Conservation (phyloP, 2,113 vertebrate genomes). For the Rhizomys pruinosus region DNA sequence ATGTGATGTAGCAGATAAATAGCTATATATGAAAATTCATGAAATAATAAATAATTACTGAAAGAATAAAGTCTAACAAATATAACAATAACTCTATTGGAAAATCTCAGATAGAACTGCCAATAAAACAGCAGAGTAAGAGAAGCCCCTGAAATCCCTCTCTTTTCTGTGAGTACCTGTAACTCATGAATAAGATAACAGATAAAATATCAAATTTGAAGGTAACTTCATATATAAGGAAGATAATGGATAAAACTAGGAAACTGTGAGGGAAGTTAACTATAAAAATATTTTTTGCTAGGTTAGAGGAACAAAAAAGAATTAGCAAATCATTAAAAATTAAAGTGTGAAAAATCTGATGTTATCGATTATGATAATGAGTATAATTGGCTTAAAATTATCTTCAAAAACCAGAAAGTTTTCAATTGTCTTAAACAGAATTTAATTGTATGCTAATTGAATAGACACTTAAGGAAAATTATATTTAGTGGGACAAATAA, state of each 20-base stretch:
- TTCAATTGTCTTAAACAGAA: slow-evolving; percentile 47
- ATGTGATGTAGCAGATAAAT: background rate
- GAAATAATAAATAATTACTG: background rate
- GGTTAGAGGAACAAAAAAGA: background rate
- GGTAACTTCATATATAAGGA: background rate
- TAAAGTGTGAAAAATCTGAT: slow-evolving; percentile 57
- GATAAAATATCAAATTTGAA: background rate
- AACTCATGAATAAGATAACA: background rate
- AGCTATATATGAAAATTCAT: background rate
- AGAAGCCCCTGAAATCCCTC: background rate
- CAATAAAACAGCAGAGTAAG: background rate
- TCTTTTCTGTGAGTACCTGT: background rate
- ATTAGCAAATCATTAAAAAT: background rate
- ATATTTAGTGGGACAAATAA: slow-evolving; percentile 3
- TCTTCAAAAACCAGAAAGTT: slow-evolving; percentile 55
- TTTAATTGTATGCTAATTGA: slow-evolving; percentile 57
- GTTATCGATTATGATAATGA: slow-evolving; percentile 63
- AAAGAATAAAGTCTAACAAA: background rate
- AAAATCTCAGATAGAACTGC: background rate
- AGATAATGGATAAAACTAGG: background rate
- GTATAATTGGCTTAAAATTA: slow-evolving; percentile 60
- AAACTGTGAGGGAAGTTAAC: background rate
- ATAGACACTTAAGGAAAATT: slow-evolving; percentile 26
- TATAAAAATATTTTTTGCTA: background rate
- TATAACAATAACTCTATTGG: background rate